Evolutionary conservation across 2,113 vertebrate species (phyloP), one percentile per base, ranked within the genome.

Genomic region (Damaliscus lunatus): DNA sequence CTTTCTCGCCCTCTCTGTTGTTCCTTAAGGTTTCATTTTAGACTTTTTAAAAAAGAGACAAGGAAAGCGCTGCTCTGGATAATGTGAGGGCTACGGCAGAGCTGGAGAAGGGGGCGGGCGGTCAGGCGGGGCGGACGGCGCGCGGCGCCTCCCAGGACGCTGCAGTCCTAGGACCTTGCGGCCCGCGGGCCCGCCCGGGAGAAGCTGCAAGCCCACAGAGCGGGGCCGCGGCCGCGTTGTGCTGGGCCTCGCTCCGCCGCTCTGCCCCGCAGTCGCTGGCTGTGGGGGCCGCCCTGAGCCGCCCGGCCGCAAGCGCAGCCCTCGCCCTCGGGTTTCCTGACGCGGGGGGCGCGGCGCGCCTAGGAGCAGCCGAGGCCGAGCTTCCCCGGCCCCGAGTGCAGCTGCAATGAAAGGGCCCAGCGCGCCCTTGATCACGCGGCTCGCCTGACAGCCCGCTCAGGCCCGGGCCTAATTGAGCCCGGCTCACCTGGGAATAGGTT

Each of bases 401-500:
- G 53, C 89, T 96, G 91, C 96, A 89, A 52, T 94, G 83, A 82
- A 87, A 81, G 48, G 57, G 60, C 59, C 93, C 59, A 14, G 64
- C 6, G 52, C 3, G 90, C 94, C 97, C 98, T 97, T 91, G 97
- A 93, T 97, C 96, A 36, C 36, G 11, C 17, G 23, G 62, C 60
- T 40, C 0, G 84, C 96, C 97, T 94, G 98, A 97, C 97, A 95
- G 98, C 81, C 62, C 0, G 57, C 94, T 84, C 94, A n/a, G 94
- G 83, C 87, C 83, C 13, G 0, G 64, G 97, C 95, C 98, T 97
- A 89, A 95, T 85, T 83, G 98, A 97, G 97, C 88, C 55, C 29
- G 14, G 92, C 95, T 98, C 98, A 98, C 98, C 98, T 98, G 98
- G 98, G 97, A 98, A 87, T 97, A 94, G 91, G 97, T 98, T 98